These are phyloP conservation scores for Python bivittatus DNA, from an alignment of 2,113 vertebrate genomes.

Conservation along the genomic window DNA sequence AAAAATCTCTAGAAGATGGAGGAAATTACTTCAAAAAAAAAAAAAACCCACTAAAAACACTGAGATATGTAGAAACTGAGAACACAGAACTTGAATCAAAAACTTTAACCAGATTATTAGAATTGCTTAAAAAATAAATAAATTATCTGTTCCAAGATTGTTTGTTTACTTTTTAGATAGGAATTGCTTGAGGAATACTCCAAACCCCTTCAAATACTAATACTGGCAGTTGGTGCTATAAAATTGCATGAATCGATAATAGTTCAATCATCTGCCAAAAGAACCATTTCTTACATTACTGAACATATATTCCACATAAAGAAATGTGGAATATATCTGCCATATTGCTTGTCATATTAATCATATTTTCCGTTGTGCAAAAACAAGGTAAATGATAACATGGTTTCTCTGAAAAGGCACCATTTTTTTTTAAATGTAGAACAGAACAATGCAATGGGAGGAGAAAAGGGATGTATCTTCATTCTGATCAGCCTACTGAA, in stretches of 20 bases:
- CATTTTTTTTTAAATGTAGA: not conserved
- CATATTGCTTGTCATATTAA: not conserved
- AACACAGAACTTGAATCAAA: not conserved
- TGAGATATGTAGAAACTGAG: not conserved
- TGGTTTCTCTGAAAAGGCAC: not conserved
- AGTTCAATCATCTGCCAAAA: not conserved
- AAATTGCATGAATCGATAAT: not conserved
- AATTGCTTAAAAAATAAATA: not conserved
- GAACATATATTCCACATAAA: not conserved
- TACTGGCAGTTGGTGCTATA: not conserved
- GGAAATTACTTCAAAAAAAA: not conserved
- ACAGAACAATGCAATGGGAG: not conserved
- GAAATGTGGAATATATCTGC: not conserved
- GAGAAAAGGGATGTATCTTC: not conserved
- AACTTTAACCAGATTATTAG: not conserved
- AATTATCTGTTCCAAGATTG: not conserved
- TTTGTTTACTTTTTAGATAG: not conserved
- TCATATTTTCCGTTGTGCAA: not conserved
- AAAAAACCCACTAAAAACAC: not conserved
- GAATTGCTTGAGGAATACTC: not conserved
- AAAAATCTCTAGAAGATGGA: not conserved
- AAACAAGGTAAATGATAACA: not conserved
- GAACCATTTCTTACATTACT: not conserved
- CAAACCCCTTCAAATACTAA: not conserved
- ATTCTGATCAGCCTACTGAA: not conserved